phyloP scores from a whole-genome alignment of 1,140 invertebrate genomes.

The Archivesica marissinica region DNA sequence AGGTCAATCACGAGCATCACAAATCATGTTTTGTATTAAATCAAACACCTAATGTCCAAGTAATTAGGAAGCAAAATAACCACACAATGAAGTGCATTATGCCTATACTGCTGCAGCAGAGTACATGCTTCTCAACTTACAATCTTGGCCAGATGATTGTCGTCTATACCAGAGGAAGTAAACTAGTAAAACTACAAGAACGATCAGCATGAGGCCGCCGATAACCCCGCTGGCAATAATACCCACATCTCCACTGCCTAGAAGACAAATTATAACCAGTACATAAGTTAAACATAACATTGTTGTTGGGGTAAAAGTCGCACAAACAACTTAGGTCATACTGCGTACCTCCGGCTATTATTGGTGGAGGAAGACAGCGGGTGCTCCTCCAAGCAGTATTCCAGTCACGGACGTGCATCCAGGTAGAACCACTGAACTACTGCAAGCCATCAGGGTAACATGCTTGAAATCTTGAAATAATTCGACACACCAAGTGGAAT shows the following conservation, averaged over 20 bases:
- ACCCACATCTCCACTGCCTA: constrained; percentile 22
- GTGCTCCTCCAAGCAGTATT: neutral
- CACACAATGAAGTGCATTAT: neutral
- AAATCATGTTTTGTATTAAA: too few relatives aligned
- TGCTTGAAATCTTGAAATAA: too few relatives aligned
- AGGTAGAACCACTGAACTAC: too few relatives aligned
- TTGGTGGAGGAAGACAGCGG: neutral
- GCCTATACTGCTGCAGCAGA: neutral
- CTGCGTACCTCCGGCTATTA: neutral
- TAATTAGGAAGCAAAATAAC: neutral
- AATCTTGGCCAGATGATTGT: constrained; percentile 29
- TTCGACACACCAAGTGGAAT: too few relatives aligned
- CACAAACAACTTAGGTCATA: too few relatives aligned
- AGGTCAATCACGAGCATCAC: too few relatives aligned
- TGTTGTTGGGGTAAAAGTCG: too few relatives aligned
- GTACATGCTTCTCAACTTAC: constrained; percentile 32
- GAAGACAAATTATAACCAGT: neutral
- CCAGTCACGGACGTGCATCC: neutral
- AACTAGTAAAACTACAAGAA: constrained; percentile 41
- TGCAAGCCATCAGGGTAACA: too few relatives aligned
- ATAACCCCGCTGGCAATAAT: constrained; percentile 34
- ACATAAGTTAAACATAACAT: neutral
- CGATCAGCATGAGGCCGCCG: constrained; percentile 17
- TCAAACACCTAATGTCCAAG: neutral
- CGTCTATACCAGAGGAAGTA: constrained; percentile 57